Percentiles rank a stretch among this genome's conserved stretches.
phyloP scores from a whole-genome alignment of 2,888 invertebrate genomes.

The Plemyria rubiginata region DNA sequence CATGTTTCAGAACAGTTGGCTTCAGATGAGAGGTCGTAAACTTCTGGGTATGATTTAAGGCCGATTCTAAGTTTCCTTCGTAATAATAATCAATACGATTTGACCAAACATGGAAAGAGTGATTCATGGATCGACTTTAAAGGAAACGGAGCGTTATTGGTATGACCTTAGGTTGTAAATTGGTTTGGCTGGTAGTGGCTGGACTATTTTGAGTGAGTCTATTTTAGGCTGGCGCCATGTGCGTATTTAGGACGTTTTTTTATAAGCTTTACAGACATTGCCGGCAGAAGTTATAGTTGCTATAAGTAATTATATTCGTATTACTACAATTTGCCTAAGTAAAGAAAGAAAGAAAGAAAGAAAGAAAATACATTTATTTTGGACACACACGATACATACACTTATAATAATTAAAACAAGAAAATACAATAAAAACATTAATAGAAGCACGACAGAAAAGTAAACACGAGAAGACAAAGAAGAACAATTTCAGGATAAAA shows the following conservation, averaged over 20 bases:
- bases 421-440: too few species aligned
- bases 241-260: constrained; percentile 21
- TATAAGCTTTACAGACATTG: neutral
- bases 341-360: too few species aligned
- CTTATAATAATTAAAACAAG: too few species aligned
- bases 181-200: constrained; percentile 21
- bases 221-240: constrained; percentile 32
- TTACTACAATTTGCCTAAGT: too few species aligned
- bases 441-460: too few species aligned
- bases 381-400: too few species aligned
- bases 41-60: constrained; percentile 45
- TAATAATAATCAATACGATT: constrained; percentile 55
- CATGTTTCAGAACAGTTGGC: neutral
- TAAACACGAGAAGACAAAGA: too few species aligned
- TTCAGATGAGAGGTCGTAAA: constrained; percentile 1
- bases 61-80: constrained; percentile 52
- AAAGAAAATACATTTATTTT: too few species aligned
- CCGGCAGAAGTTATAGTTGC: neutral
- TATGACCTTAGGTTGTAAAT: constrained; percentile 40
- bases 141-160: constrained; percentile 45
- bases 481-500: too few species aligned
- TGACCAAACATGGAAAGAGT: constrained; percentile 65
- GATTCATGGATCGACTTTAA: constrained; percentile 57
- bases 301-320: too few species aligned
- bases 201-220: constrained; percentile 25